Evolutionary conservation across 1,140 invertebrate species (phyloP).

Genomic region (Ceratitis capitata): DNA sequence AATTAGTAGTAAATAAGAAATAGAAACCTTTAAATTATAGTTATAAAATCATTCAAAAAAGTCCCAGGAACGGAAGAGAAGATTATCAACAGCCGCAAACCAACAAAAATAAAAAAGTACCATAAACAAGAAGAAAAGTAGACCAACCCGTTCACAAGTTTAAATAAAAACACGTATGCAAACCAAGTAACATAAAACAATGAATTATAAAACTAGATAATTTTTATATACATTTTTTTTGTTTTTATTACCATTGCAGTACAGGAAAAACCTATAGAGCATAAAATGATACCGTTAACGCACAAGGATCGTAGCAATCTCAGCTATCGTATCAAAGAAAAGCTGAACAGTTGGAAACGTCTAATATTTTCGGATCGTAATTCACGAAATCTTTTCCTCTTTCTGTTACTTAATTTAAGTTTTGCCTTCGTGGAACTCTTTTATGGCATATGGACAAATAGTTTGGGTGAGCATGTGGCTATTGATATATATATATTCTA

Average conservation of each 20-base stretch:
- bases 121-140: neutral
- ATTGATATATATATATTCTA: neutral
- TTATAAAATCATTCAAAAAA: neutral
- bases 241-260: neutral
- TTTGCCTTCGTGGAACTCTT: constrained; percentile 96
- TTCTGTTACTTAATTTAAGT: constrained; percentile 91
- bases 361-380: constrained; percentile 92
- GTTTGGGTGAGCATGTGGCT: constrained; percentile 72
- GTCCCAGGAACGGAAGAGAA: neutral
- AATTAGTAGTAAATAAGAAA: neutral
- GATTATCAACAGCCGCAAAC: neutral
- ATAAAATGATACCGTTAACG: constrained; percentile 72
- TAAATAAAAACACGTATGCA: constrained; percentile 16
- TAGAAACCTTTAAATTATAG: too few relatives aligned
- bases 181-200: neutral
- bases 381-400: constrained; percentile 94
- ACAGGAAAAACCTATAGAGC: neutral
- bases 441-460: constrained; percentile 97
- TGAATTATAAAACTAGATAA: neutral
- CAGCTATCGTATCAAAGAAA: constrained; percentile 75
- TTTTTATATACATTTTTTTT: neutral
- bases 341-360: constrained; percentile 79
- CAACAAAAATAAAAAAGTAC: neutral
- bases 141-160: neutral
- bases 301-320: constrained; percentile 79